Evolutionary conservation across 2,888 invertebrate genomes (phyloP).

Genomic region (Opisthograptis luteolata): DNA sequence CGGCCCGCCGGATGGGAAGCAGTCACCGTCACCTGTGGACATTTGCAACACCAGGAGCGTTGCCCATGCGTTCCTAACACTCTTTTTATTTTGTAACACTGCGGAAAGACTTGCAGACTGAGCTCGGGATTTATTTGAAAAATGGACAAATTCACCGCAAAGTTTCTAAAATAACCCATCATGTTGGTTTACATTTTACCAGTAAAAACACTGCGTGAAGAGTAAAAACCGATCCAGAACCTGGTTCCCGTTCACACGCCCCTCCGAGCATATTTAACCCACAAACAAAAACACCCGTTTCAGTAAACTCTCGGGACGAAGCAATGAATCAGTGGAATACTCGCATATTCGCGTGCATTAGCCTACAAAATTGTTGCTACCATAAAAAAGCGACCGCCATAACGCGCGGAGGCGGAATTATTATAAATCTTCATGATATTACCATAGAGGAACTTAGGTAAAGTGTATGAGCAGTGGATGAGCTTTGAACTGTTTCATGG

Average conservation of each 20-base stretch:
- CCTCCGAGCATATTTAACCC: slow-evolving; percentile 18
- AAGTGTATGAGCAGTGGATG: slow-evolving; percentile 27
- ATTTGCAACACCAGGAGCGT: too few species aligned
- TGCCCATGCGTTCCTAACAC: too few species aligned
- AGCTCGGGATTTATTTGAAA: too few species aligned
- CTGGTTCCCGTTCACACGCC: slow-evolving; percentile 6
- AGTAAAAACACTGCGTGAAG: background rate
- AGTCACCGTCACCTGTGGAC: too few species aligned
- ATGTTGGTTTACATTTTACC: background rate
- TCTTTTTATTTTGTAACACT: too few species aligned
- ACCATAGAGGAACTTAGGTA: slow-evolving; percentile 78
- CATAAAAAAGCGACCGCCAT: slow-evolving; percentile 71
- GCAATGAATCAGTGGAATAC: slow-evolving; percentile 54
- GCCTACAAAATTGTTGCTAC: slow-evolving; percentile 67
- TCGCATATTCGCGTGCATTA: slow-evolving; percentile 42
- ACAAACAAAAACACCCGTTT: slow-evolving; percentile 29
- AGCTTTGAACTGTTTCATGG: slow-evolving; percentile 61
- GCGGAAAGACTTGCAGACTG: too few species aligned
- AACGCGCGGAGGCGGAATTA: slow-evolving; percentile 71
- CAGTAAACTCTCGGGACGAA: slow-evolving; percentile 30
- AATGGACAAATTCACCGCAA: too few species aligned
- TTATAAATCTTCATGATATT: slow-evolving; percentile 83
- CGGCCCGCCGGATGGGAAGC: too few species aligned
- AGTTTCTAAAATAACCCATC: too few species aligned
- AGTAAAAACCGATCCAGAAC: slow-evolving; percentile 5